phyloP scores from a whole-genome alignment of 2,888 invertebrate species.

The Patella ulyssiponensis region DNA sequence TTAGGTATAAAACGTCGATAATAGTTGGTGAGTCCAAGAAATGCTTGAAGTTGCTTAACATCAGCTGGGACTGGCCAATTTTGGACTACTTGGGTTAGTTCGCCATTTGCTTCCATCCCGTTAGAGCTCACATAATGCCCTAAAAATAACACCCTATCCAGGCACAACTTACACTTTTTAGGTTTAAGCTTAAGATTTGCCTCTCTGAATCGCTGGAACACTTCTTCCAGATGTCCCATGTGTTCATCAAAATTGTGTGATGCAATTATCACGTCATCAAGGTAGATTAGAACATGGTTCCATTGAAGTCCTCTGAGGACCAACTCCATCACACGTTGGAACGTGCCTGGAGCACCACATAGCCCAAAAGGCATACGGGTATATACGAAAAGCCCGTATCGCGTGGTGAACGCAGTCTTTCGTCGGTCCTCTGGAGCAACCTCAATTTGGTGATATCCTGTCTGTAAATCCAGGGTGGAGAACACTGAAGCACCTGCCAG shows the following conservation, averaged over 20 bases:
- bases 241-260: conserved; percentile 31
- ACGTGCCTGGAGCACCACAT: conserved; percentile 44
- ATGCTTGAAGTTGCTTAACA: too few species aligned
- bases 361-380: conserved; percentile 44
- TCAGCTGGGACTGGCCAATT: conserved; percentile 28
- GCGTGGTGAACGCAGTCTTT: conserved; percentile 50
- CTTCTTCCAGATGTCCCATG: conserved; percentile 28
- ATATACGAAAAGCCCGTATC: conserved; percentile 44
- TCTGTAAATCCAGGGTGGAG: too few species aligned
- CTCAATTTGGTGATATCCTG: conserved; percentile 28
- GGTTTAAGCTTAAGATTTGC: conserved; percentile 37
- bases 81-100: conserved; percentile 14
- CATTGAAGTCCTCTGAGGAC: conserved; percentile 37
- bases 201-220: conserved; percentile 29
- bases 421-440: conserved; percentile 24
- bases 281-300: conserved; percentile 34
- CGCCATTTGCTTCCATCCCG: conserved; percentile 15
- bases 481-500: too few species aligned
- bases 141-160: conserved; percentile 30
- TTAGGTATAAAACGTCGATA: conserved; percentile 32
- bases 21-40: conserved; percentile 40
- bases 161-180: conserved; percentile 31
- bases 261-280: conserved; percentile 39
- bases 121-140: conserved; percentile 27
- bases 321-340: conserved; percentile 35